Evolutionary conservation across 2,113 vertebrate genomes (phyloP), one percentile per base, ranked within the genome.

Genomic region (Grus americana): DNA sequence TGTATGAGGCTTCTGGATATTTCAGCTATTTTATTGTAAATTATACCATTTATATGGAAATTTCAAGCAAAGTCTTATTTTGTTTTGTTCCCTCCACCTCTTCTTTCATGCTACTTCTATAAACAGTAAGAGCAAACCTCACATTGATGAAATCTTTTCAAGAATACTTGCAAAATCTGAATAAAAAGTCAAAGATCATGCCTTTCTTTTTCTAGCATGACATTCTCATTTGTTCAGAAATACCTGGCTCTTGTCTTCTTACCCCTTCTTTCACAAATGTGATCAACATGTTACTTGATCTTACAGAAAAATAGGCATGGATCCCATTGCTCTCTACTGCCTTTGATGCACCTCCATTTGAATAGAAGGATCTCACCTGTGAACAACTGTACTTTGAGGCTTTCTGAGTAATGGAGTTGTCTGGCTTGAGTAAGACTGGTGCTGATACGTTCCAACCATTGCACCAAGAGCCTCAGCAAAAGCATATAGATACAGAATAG

Each of bases 21-120:
- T 93, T 96, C 52, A 62, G 15, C 20, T 80, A 54, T 88, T 95
- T 91, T 19, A n/a, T 76, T 91, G 29, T 44, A 80, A 90, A 70
- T 58, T 0, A 44, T 70, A 44, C 18, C 0, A 79, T 47, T 46
- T 68, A 22, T 65, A 44, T 79, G n/a, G 79, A 86, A 79, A 79
- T 81, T 82, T 85, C 34, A 42, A 50, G 9, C 8, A 79, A 78
- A 72, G 49, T 86, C 34, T 54, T 74, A 6, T 29, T 74, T 38
- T 12, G 2, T 10, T 55, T 85, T 75, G 4, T 83, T 91, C 16
- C 4, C 5, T 79, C 32, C 40, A 23, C 12, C 16, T 55, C 17
- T 57, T 76, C 38, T 84, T 63, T 84, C 20, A 14, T 44, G 4
- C 9, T 32, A 4, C 16, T 90, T 81, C 47, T 89, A 44, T 36